Conservation (phyloP, 2,888 invertebrate genomes). For the Theodoxus fluviatilis region DNA sequence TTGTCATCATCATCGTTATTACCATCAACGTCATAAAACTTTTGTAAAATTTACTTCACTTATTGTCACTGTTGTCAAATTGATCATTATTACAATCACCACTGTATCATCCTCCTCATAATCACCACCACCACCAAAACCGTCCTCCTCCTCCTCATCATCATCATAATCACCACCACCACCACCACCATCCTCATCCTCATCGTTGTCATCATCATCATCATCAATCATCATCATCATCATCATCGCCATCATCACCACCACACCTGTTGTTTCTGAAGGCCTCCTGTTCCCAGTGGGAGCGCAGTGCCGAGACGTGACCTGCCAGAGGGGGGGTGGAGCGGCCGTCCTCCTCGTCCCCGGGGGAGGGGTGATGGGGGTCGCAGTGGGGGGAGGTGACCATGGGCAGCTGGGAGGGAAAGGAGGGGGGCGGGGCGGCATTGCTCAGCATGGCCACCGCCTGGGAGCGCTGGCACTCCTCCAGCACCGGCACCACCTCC, state of each 20-base stretch:
- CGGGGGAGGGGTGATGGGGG: constrained; percentile 45
- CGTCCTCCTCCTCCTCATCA: too few relatives aligned
- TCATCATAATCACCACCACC: background rate
- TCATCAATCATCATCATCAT: too few relatives aligned
- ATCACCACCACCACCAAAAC: background rate
- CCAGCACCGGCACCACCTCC: constrained; percentile 53
- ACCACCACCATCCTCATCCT: too few relatives aligned
- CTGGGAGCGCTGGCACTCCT: constrained; percentile 53
- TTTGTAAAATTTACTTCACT: too few relatives aligned
- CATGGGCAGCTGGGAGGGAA: constrained; percentile 44
- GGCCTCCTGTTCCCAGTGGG: constrained; percentile 61
- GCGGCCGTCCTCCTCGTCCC: constrained; percentile 44
- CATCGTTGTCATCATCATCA: too few relatives aligned
- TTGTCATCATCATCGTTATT: too few relatives aligned
- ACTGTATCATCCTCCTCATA: too few relatives aligned
- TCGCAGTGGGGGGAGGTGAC: constrained; percentile 47
- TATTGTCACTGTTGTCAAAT: too few relatives aligned
- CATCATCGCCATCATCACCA: too few relatives aligned
- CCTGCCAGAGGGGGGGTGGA: constrained; percentile 55
- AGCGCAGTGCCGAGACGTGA: constrained; percentile 59
- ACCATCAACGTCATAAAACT: too few relatives aligned
- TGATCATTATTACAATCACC: too few relatives aligned
- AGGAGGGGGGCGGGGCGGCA: constrained; percentile 33
- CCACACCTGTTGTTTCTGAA: constrained; percentile 40
- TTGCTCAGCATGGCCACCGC: constrained; percentile 51